A percentile compares a stretch with the other conserved stretches of the same genome.
Conservation (phyloP, 2,888 invertebrate species). For the Hedya salicella region DNA sequence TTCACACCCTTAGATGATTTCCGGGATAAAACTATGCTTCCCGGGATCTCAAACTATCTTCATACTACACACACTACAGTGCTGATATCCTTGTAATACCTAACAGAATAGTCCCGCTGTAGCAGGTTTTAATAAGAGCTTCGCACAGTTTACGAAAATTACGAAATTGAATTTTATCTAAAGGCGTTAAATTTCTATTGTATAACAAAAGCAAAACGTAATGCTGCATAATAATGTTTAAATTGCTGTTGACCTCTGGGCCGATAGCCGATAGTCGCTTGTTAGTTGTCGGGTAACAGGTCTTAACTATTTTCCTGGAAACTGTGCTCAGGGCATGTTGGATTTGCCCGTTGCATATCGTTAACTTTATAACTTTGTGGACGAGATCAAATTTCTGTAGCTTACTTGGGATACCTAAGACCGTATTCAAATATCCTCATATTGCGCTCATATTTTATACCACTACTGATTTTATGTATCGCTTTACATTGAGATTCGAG, state of each 20-base stretch:
- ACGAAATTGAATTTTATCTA: slow-evolving; percentile 33
- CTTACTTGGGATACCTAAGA: slow-evolving; percentile 12
- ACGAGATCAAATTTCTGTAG: slow-evolving; percentile 33
- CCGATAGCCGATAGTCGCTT: slow-evolving; percentile 39
- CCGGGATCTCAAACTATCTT: no score
- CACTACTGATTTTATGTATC: no score
- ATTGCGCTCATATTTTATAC: neutral
- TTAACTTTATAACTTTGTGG: slow-evolving; percentile 40
- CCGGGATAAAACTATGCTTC: no score
- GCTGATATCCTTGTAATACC: no score
- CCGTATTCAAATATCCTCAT: slow-evolving; percentile 8
- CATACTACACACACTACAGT: no score
- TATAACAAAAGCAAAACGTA: slow-evolving; percentile 37
- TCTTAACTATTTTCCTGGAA: slow-evolving; percentile 42
- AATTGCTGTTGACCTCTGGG: slow-evolving; percentile 41
- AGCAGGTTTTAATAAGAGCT: no score
- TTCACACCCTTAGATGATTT: no score
- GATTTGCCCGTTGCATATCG: slow-evolving; percentile 39
- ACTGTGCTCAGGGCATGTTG: slow-evolving; percentile 38
- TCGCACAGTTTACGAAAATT: slow-evolving; percentile 26
- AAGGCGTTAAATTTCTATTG: slow-evolving; percentile 28
- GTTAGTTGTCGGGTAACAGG: slow-evolving; percentile 41
- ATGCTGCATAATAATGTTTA: slow-evolving; percentile 36
- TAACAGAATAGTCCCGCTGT: no score
- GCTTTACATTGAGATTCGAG: no score